Conservation (phyloP, 2,797 vertebrate genomes). For the Hozukius guyotensis region DNA sequence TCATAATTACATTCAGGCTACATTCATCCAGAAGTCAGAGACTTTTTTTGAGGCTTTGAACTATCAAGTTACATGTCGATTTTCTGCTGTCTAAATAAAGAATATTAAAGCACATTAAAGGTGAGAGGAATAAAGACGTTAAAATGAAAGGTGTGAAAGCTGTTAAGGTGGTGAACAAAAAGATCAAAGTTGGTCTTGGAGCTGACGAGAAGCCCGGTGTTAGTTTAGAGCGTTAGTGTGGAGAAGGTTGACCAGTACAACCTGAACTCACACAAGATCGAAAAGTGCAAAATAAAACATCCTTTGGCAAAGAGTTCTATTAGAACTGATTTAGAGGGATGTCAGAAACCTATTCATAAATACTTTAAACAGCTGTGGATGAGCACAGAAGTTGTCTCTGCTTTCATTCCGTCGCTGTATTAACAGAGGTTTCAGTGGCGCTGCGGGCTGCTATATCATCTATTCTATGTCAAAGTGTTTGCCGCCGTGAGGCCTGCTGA, state of each 20-base stretch:
- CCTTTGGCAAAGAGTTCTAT: background rate
- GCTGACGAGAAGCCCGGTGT: background rate
- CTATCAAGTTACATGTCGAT: background rate
- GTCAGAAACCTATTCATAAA: conserved; percentile 1
- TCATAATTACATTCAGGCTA: background rate
- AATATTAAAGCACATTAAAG: background rate
- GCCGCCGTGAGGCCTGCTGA: conserved; percentile 53
- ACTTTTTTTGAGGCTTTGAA: background rate
- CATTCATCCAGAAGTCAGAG: background rate
- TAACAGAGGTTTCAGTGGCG: conserved; percentile 46
- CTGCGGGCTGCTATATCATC: conserved; percentile 55
- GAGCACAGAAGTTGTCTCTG: conserved; percentile 9
- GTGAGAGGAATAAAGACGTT: background rate
- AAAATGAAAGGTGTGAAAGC: background rate
- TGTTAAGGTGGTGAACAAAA: background rate
- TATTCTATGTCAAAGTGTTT: conserved; percentile 39
- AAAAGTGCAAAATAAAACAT: conserved; percentile 1
- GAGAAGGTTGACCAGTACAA: background rate
- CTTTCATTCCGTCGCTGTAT: conserved; percentile 30
- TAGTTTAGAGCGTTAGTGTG: background rate
- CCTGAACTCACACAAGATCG: background rate
- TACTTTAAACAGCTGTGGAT: conserved; percentile 25
- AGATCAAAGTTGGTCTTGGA: background rate
- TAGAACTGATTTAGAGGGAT: conserved; percentile 5
- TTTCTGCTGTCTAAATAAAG: background rate